Base-by-base conservation (phyloP, 2,888 invertebrate species). In the Caenorhabditis becei region DNA sequence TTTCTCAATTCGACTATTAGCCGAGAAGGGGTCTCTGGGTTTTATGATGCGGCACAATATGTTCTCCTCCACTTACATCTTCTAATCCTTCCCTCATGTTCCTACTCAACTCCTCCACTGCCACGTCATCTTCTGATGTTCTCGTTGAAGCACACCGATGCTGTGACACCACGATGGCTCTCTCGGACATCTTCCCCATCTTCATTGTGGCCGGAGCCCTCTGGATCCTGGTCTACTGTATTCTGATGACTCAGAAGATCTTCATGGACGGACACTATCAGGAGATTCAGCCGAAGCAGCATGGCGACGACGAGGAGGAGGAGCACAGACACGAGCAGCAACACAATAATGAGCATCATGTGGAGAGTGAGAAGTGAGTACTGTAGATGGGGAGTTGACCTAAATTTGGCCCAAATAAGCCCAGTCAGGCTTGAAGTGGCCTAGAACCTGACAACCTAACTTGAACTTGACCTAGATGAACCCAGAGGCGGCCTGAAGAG, bases 181-280 rank as follows among this genome's bases (percentile, higher is more conserved):
- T 77, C 3, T 80, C 80, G 18, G 82, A 82, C 51, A 65, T 78
- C 41, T 74, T 82, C 26, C 82, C 82, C 5, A 74, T 82, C 20
- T 66, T 82, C 65, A 69, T 77, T 18, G 78, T 74, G 35, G 82
- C 82, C 32, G 78, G 47, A 0, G 70, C 74, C 10, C 59, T 82
- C 7, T 82, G 82, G 82, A 51, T 82, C 14, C 49, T 82, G 11
- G 82, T 82, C 2, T 82, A 82, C 61, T 82, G 82, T 70, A 82
- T 82, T 78, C 53, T 82, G 53, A 77, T 82, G 78, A 72, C 77
- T 2, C 80, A 80, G 35, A 80, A 80, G 56, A 61, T 70, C 14
- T 80, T 80, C 58, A 80, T 75, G 75, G 80, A 80, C 16, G 53
- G 35, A 1, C 66, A 75, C 4, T 80, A 80, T 61, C 79, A 80